Percentiles rank a stretch among this genome's conserved stretches.
These are phyloP conservation scores for Nasonia vitripennis DNA, from an alignment of 1,140 invertebrate genomes.

Conservation along the genomic window DNA sequence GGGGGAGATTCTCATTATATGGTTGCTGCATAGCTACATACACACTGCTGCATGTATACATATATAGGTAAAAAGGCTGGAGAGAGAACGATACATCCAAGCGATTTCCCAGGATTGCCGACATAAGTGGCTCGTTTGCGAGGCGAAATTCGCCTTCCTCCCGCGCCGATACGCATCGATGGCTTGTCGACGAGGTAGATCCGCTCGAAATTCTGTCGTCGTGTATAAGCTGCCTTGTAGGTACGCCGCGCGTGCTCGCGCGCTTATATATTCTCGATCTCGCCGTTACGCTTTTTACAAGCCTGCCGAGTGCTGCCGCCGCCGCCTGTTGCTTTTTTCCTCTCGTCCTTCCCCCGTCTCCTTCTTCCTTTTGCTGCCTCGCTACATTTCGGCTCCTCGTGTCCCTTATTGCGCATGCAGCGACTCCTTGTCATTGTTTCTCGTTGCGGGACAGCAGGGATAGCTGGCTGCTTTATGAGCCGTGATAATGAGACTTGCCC, in stretches of 20 bases:
- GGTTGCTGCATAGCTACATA: no score
- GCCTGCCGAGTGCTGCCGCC: no score
- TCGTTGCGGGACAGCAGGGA: neutral
- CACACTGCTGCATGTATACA: no score
- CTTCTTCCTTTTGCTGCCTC: neutral
- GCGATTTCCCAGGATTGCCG: slow-evolving; percentile 65
- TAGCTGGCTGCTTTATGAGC: slow-evolving; percentile 28
- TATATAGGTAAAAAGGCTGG: no score
- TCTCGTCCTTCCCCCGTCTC: slow-evolving; percentile 12
- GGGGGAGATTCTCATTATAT: no score
- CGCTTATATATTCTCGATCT: no score
- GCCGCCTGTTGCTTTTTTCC: neutral
- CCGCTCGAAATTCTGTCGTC: slow-evolving; percentile 50
- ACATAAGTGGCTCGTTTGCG: slow-evolving; percentile 69
- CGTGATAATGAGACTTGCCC: slow-evolving; percentile 39
- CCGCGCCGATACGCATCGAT: slow-evolving; percentile 58
- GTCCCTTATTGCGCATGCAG: neutral
- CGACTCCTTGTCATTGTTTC: slow-evolving; percentile 19
- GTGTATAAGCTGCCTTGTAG: slow-evolving; percentile 12
- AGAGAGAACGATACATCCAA: slow-evolving; percentile 49
- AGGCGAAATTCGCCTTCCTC: slow-evolving; percentile 51
- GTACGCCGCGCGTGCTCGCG: neutral
- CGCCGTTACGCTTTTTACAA: no score
- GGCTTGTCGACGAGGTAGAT: slow-evolving; percentile 51
- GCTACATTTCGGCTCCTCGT: neutral